These are phyloP conservation scores for Oopsacas minuta DNA, from an alignment of 37 sponge, comb jelly and placozoan species.

Conservation along the genomic window DNA sequence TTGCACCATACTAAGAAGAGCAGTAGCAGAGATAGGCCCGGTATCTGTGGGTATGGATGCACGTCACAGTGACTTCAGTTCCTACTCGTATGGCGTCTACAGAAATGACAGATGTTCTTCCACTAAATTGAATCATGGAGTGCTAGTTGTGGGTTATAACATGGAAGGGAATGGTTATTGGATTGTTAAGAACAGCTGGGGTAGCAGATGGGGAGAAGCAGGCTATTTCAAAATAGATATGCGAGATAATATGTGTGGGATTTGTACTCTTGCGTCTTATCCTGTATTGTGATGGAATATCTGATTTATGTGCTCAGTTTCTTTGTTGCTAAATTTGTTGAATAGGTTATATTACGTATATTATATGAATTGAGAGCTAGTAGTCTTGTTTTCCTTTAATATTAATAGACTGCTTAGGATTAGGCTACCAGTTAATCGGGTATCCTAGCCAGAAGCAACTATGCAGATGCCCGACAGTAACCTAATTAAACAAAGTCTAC, in stretches of 20 bases:
- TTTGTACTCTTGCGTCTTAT: conserved; percentile 65
- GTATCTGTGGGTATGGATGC: not conserved
- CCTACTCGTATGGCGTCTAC: not conserved
- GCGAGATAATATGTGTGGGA: conserved; percentile 61
- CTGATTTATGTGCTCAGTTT: too few species aligned
- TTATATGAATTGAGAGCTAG: too few species aligned
- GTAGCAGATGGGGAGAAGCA: conserved; percentile 51
- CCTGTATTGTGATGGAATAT: conserved; percentile 27
- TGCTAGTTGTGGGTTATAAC: not conserved
- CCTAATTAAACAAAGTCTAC: too few species aligned
- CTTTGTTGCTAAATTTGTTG: too few species aligned
- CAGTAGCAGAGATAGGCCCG: not conserved
- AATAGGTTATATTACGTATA: too few species aligned
- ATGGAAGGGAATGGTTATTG: not conserved
- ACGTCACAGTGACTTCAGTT: not conserved
- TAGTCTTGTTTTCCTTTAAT: too few species aligned
- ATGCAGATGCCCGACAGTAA: too few species aligned
- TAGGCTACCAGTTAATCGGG: too few species aligned
- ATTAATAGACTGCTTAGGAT: too few species aligned
- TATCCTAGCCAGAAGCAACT: too few species aligned
- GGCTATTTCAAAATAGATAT: conserved; percentile 68
- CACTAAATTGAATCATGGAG: not conserved
- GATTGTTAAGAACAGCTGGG: conserved; percentile 50
- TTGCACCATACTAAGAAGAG: not conserved
- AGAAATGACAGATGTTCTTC: not conserved